A percentile compares a stretch with the other conserved stretches of the same genome.
phyloP scores from a whole-genome alignment of 2,888 invertebrate genomes.

The Horisme vitalbata region DNA sequence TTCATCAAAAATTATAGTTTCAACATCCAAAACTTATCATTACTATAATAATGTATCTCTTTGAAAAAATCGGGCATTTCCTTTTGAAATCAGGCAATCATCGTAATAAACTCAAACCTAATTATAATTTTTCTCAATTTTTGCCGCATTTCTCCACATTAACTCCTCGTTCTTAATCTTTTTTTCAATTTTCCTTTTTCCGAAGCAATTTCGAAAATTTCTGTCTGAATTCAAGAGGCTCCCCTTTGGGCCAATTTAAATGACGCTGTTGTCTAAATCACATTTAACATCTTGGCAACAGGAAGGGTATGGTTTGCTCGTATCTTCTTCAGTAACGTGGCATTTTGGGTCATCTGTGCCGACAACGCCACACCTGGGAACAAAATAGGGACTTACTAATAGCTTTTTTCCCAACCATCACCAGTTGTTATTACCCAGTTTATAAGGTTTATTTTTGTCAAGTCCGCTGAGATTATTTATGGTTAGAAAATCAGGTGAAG shows the following conservation, averaged over 20 bases:
- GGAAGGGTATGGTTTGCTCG: conserved; percentile 53
- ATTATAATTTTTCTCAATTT: background rate
- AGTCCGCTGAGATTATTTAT: too few relatives aligned
- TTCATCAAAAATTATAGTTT: too few relatives aligned
- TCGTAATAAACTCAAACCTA: background rate
- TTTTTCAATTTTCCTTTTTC: background rate
- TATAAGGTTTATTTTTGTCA: too few relatives aligned
- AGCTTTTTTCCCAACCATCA: too few relatives aligned
- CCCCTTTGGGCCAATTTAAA: conserved; percentile 25
- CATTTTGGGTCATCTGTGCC: conserved; percentile 47
- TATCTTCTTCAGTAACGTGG: conserved; percentile 45
- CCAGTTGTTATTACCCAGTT: too few relatives aligned
- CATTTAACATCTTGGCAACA: conserved; percentile 60
- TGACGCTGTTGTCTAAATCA: conserved; percentile 53
- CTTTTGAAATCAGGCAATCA: too few relatives aligned
- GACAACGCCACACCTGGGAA: conserved; percentile 59
- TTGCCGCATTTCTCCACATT: background rate
- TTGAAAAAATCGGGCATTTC: too few relatives aligned
- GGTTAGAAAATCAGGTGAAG: too few relatives aligned
- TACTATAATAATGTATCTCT: too few relatives aligned
- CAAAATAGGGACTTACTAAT: background rate
- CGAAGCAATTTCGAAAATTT: conserved; percentile 20
- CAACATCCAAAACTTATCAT: too few relatives aligned
- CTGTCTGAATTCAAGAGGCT: conserved; percentile 33
- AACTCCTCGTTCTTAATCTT: background rate